A percentile compares a stretch with the other conserved stretches of the same genome.
Conservation (phyloP, 2,113 vertebrate species). For the Amphiprion percula region DNA sequence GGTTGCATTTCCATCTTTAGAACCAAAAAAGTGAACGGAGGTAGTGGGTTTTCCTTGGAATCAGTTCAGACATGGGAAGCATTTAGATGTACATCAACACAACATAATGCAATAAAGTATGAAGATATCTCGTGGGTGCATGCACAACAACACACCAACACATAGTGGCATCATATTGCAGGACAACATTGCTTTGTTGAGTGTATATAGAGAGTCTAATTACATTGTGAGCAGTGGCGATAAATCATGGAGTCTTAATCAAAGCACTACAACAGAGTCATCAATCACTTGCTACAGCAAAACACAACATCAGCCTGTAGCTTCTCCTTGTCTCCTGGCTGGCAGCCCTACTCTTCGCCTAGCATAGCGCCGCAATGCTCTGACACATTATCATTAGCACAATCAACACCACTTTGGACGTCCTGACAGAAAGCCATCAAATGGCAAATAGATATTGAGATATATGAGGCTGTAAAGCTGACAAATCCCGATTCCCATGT, state of each 20-base stretch:
- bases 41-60: constrained; percentile 15
- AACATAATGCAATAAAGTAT: constrained; percentile 46
- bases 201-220: constrained; percentile 78
- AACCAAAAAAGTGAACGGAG: constrained; percentile 27
- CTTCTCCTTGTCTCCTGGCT: constrained; percentile 55
- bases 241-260: constrained; percentile 85
- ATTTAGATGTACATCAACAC: constrained; percentile 56
- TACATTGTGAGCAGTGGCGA: constrained; percentile 78
- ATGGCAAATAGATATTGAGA: constrained; percentile 63
- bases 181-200: constrained; percentile 63
- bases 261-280: constrained; percentile 80
- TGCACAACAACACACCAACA: constrained; percentile 40
- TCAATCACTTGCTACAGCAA: constrained; percentile 80
- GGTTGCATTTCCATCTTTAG: constrained; percentile 55
- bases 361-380: constrained; percentile 48
- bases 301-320: constrained; percentile 63
- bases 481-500: constrained; percentile 35
- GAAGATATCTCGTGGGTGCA: constrained; percentile 33
- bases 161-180: constrained; percentile 47
- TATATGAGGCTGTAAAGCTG: constrained; percentile 49
- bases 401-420: constrained; percentile 72
- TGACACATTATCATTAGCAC: constrained; percentile 78
- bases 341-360: constrained; percentile 42
- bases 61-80: constrained; percentile 54
- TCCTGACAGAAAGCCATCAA: constrained; percentile 64